Percentiles rank a stretch among this genome's conserved stretches.
These are phyloP conservation scores for Bolborhynchus lineola DNA, from an alignment of 2,113 vertebrate species.

Conservation along the genomic window DNA sequence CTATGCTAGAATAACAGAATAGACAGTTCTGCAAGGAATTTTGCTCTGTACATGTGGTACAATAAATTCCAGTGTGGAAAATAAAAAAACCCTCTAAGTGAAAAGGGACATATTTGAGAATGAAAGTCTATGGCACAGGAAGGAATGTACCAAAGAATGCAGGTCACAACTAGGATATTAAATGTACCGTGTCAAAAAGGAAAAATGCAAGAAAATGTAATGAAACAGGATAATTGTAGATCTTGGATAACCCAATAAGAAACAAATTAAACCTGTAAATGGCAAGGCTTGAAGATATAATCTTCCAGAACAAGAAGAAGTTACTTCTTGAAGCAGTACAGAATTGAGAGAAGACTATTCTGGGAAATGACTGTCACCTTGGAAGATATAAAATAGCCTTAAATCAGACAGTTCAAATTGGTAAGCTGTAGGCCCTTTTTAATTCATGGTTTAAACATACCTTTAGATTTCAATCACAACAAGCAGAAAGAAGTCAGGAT, in stretches of 20 bases:
- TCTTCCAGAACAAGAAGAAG: not conserved
- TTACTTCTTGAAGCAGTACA: not conserved
- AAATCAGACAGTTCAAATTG: not conserved
- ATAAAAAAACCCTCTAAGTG: not conserved
- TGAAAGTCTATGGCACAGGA: not conserved
- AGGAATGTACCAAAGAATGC: not conserved
- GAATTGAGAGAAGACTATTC: not conserved
- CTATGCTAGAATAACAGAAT: not conserved
- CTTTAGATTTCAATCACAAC: not conserved
- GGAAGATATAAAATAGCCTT: not conserved
- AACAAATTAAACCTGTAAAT: not conserved
- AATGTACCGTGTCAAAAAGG: rapidly evolving
- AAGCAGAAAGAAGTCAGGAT: not conserved
- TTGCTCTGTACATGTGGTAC: not conserved
- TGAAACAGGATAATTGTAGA: not conserved
- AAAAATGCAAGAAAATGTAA: not conserved
- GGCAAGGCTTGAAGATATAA: not conserved
- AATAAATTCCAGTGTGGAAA: not conserved
- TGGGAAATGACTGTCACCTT: not conserved
- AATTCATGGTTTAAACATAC: not conserved
- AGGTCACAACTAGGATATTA: not conserved
- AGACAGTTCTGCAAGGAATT: not conserved
- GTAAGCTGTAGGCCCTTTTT: not conserved
- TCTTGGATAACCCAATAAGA: not conserved
- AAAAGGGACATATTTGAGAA: not conserved